Base-by-base conservation (phyloP, 2,888 invertebrate species). In the Euzophera pinguis region DNA sequence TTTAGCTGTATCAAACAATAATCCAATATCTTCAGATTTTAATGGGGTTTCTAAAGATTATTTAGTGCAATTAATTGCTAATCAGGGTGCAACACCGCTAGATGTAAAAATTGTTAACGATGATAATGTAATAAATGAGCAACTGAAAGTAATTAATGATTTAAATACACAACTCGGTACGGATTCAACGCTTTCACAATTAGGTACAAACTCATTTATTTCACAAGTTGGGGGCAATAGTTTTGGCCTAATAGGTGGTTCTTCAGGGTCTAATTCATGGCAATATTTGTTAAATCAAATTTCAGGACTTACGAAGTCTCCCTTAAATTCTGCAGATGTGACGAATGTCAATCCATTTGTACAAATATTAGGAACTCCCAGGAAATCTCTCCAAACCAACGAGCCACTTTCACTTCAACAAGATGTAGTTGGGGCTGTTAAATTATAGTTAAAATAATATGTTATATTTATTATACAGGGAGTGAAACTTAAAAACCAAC, bases 61-160 rank as follows among this genome's bases (percentile, higher is more conserved):
- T 22, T 64, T 85, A 32, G 42, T 74, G 1, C 67, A 68, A 38
- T 51, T 79, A 10, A 71, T 76, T 1, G 58, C 67, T 3, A 60
- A 64, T 12, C 72, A 73, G 1, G 81, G 80, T 0, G 65, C 75
- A 37, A 56, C 12, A 7, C 42, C 42, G 10, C n/a, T 84, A 2
- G 72, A 73, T 51, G 78, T 84, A 1, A 77, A 75, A 59, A 49
- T 83, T 16, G 41, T 78, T 1, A 63, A 66, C 32, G 63, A 62
- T 3, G 63, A 65, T 7, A 58, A 64, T 4, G 56, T 22, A 47
- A 53, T 71, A 8, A 60, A 69, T 34, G 57, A 73, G 16, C 65
- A 73, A 43, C 55, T 74, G 10, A 62, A 59, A 14, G 42, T 60
- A 1, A 53, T 75, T 13, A 67, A 68, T 10, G 56, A 62, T 29